Conservation (phyloP, 2,888 invertebrate species). For the Archips xylosteana region DNA sequence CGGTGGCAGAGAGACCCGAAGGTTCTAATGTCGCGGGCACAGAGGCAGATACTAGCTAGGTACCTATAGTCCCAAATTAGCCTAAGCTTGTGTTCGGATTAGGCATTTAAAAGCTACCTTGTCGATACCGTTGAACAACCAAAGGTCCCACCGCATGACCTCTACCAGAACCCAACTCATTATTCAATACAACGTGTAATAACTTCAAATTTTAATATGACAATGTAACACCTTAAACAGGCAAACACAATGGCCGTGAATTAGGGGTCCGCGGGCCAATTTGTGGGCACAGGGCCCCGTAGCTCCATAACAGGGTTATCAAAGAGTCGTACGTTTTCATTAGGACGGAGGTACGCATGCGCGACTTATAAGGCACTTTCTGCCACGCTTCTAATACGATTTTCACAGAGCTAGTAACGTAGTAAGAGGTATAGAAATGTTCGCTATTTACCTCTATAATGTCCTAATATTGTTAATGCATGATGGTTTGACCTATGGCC, state of each 20-base stretch:
- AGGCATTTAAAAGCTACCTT: too few relatives aligned
- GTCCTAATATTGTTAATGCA: too few relatives aligned
- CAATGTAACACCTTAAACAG: slow-evolving; percentile 47
- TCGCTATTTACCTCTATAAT: too few relatives aligned
- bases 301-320: slow-evolving; percentile 77
- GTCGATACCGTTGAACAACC: background rate
- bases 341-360: slow-evolving; percentile 63
- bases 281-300: slow-evolving; percentile 64
- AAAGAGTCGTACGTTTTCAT: slow-evolving; percentile 83
- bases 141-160: background rate
- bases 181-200: slow-evolving; percentile 13
- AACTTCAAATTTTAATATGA: slow-evolving; percentile 32
- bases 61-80: too few relatives aligned
- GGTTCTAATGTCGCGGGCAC: too few relatives aligned
- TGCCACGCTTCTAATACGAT: slow-evolving; percentile 47
- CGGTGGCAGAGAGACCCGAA: too few relatives aligned
- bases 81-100: too few relatives aligned
- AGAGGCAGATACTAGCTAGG: too few relatives aligned
- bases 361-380: slow-evolving; percentile 58
- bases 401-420: background rate
- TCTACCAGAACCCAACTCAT: slow-evolving; percentile 8
- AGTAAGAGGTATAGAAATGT: too few relatives aligned
- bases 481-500: too few relatives aligned
- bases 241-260: slow-evolving; percentile 63
- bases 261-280: slow-evolving; percentile 68